Conservation (phyloP, 1,140 invertebrate genomes). For the Nasonia longicornis region DNA sequence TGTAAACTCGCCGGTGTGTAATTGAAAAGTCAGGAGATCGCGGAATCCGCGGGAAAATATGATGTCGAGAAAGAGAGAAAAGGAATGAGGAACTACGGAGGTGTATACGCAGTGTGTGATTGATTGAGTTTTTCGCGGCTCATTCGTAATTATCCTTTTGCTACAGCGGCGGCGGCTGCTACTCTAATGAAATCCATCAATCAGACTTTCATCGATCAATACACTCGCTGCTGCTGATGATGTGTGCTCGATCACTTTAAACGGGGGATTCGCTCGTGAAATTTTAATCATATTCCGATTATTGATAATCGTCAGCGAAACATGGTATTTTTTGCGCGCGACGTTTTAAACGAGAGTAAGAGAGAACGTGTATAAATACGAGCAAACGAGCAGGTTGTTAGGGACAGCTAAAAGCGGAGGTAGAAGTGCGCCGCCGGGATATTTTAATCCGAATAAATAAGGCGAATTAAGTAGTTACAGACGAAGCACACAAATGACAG, state of each 20-base stretch:
- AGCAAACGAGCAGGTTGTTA: too few relatives aligned
- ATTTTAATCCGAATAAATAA: slow-evolving; percentile 24
- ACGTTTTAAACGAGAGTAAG: too few relatives aligned
- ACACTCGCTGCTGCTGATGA: neutral
- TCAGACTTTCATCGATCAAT: slow-evolving; percentile 13
- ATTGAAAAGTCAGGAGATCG: slow-evolving; percentile 11
- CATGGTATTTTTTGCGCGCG: too few relatives aligned
- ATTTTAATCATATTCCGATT: too few relatives aligned
- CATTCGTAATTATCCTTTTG: slow-evolving; percentile 10
- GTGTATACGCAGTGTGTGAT: neutral
- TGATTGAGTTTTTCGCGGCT: neutral
- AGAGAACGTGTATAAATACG: too few relatives aligned
- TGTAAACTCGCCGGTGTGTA: neutral
- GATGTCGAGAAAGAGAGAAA: neutral
- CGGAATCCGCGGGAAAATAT: neutral
- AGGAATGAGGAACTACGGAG: neutral
- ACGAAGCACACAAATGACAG: slow-evolving; percentile 19
- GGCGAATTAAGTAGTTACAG: slow-evolving; percentile 1
- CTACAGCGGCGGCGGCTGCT: neutral
- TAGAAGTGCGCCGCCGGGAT: too few relatives aligned
- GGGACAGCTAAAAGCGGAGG: too few relatives aligned
- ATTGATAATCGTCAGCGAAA: too few relatives aligned
- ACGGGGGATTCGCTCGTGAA: neutral
- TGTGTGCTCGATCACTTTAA: neutral
- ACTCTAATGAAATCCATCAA: slow-evolving; percentile 27